These are phyloP conservation scores for Tipula helvola DNA, from an alignment of 2,888 invertebrate species.

Conservation along the genomic window DNA sequence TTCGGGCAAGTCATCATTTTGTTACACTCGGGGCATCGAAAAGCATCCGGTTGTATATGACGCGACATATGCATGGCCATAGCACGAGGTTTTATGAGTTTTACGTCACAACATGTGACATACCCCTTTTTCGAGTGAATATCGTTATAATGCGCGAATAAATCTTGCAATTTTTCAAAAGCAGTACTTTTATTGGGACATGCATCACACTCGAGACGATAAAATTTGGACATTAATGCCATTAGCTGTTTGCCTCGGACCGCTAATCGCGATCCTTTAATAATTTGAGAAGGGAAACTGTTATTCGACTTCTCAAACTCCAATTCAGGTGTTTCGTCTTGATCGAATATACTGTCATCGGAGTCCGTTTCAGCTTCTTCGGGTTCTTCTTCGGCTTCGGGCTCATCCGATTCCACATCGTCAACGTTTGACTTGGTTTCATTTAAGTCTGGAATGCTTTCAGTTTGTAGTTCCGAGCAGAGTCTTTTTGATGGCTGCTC, in stretches of 20 bases:
- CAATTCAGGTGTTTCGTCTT: neutral
- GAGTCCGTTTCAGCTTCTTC: neutral
- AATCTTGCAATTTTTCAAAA: slow-evolving; percentile 13
- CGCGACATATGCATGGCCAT: slow-evolving; percentile 20
- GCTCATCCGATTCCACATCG: neutral
- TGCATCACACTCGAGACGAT: slow-evolving; percentile 17
- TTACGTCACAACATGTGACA: slow-evolving; percentile 19
- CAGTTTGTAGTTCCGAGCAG: neutral
- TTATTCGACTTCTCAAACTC: neutral
- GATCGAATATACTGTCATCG: neutral
- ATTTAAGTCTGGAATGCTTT: neutral
- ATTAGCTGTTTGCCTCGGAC: slow-evolving; percentile 16
- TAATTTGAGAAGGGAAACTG: slow-evolving; percentile 17
- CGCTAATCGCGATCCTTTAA: slow-evolving; percentile 17
- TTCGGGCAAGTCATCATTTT: slow-evolving; percentile 19
- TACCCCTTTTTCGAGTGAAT: slow-evolving; percentile 18
- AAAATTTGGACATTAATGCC: slow-evolving; percentile 18
- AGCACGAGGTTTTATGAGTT: slow-evolving; percentile 16
- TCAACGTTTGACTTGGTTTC: neutral
- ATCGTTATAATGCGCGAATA: slow-evolving; percentile 17
- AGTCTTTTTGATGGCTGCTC: neutral
- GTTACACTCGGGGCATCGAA: slow-evolving; percentile 19
- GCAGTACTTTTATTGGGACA: slow-evolving; percentile 11
- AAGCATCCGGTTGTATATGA: slow-evolving; percentile 20
- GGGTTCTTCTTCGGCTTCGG: neutral